Base-by-base conservation (phyloP, 2,888 invertebrate species). In the Aleiodes alternator region DNA sequence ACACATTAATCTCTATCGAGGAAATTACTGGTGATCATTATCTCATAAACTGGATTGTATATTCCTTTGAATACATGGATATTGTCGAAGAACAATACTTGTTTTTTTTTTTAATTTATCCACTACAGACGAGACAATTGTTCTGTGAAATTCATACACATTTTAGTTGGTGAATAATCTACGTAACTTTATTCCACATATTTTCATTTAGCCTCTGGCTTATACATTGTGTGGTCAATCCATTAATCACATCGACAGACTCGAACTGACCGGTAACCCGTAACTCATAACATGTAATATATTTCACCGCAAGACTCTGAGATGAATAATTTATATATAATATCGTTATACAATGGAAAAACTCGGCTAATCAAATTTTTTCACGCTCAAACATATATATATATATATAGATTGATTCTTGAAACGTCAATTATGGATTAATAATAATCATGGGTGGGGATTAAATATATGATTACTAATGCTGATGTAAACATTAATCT, bases 381-480 rank as follows among this genome's bases (percentile, higher is more conserved):
- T 53, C 51, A 53, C 51, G 51, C 51, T 6, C 14, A 53, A 1
- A 50, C 53, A 53, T 9, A 53, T 53, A 53, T 16, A 53, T 53
- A 53, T 53, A 53, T 9, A 53, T 53, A 53, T 16, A 53, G 16
- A 53, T 53, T 14, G 14, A 53, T 53, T 16, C 16, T 53, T 53
- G 16, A 16, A 53, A 14, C 53, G 53, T 53, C 16, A 9, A 53
- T 53, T 53, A 53, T 16, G 16, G 53, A 53, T 53, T 53, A 53
- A 53, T 53, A 53, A 16, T 53, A 53, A 53, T 53, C 16, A 16
- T 16, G 16, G 14, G 7, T 2, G 48, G 48, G 16, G 11, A 50
- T 23, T 71, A 59, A 59, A 57, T 71, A 48, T 57, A 51, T 71
- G 71, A 31, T 71, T 50, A 71, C 59, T 50, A 31, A 59, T 59